These are phyloP conservation scores for Tinea trinotella DNA, from an alignment of 2,888 invertebrate species.

Conservation along the genomic window DNA sequence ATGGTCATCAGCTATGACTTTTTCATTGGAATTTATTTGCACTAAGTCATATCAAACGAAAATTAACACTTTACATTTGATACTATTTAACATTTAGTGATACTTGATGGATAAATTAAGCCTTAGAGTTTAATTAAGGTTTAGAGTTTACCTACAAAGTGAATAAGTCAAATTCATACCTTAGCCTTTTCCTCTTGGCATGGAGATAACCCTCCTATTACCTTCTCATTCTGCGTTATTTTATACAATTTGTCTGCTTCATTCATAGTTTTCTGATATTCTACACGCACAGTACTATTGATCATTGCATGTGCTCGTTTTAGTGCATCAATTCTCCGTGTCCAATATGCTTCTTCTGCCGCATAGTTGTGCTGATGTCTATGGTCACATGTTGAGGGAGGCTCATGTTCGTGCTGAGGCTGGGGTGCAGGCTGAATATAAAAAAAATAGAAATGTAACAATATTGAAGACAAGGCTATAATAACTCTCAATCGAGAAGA, in stretches of 20 bases:
- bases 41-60: too few relatives aligned
- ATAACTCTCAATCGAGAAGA: too few relatives aligned
- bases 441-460: too few relatives aligned
- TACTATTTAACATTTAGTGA: too few relatives aligned
- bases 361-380: constrained; percentile 42
- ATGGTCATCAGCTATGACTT: too few relatives aligned
- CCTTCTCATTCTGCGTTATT: constrained; percentile 43
- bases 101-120: too few relatives aligned
- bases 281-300: constrained; percentile 50
- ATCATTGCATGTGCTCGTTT: constrained; percentile 59
- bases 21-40: too few relatives aligned
- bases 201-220: constrained; percentile 48
- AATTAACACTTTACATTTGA: too few relatives aligned
- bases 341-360: constrained; percentile 62
- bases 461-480: too few relatives aligned
- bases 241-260: constrained; percentile 58
- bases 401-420: constrained; percentile 31
- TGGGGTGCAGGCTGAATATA: constrained; percentile 49
- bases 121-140: too few relatives aligned
- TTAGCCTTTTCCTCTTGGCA: constrained; percentile 63
- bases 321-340: constrained; percentile 52
- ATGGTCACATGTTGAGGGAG: constrained; percentile 37
- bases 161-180: constrained; percentile 32
- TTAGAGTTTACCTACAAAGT: too few relatives aligned
- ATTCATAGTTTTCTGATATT: constrained; percentile 58